Base-by-base conservation (phyloP, 2,113 vertebrate genomes). In the Archilochus colubris region DNA sequence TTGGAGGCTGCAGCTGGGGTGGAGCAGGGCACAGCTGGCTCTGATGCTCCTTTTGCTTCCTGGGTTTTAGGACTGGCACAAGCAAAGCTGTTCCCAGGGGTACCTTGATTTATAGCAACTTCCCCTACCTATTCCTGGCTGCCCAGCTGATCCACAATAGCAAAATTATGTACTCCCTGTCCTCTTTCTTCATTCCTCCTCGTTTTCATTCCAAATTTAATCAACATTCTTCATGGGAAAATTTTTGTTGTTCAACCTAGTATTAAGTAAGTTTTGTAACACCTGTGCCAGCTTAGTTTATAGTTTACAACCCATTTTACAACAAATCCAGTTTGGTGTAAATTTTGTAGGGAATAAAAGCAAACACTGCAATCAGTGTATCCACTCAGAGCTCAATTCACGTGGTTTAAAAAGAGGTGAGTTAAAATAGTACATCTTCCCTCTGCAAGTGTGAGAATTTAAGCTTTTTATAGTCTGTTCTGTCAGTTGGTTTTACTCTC, bases 341-440 rank as follows among this genome's bases (percentile, higher is more conserved):
- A 93, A 91, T 67, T 92, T 91, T 7, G 40, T 59, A 50, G 82
- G 27, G 83, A 94, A 74, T 89, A 21, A 85, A 91, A 80, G 38
- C 74, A 94, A 89, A 88, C 44, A 80, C 28, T 28, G 67, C 53
- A 70, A 70, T 63, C 25, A 57, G 27, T 59, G 51, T 87, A 72
- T 62, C 62, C 64, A 46, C 79, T 70, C 61, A 54, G 68, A 88
- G 53, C 53, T 83, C 88, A 77, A 89, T 80, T 89, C 36, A 53
- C 57, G 36, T 51, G 24, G 25, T 90, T 93, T 95, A 63, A 74
- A 86, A 91, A 89, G 75, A 54, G 61, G 11, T 44, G 33, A 80
- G 31, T 79, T 91, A 38, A 89, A 58, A 59, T 21, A 70, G 27
- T 27, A 40, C 40, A 57, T 64, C 31, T 88, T 88, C 86, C 38